A percentile compares a stretch with the other conserved stretches of the same genome.
These are phyloP conservation scores for Laothoe populi DNA, from an alignment of 2,888 invertebrate species.

Conservation along the genomic window DNA sequence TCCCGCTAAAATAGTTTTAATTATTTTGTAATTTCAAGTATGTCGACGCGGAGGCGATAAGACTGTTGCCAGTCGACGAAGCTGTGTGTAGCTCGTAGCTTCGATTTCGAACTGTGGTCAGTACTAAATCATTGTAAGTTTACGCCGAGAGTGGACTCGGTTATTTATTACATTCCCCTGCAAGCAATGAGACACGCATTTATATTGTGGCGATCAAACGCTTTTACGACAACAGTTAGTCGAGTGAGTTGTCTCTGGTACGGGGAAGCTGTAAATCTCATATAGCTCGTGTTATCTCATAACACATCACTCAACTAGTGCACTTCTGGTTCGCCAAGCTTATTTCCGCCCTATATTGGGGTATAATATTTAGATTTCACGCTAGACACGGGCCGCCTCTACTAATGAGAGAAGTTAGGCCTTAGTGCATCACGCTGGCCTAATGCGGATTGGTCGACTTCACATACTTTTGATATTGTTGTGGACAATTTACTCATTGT, in stretches of 20 bases:
- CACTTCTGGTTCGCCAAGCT: no score
- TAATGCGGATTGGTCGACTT: no score
- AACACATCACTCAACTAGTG: no score
- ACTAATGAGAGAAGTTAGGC: no score
- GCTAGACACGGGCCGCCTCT: no score
- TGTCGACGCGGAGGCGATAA: not conserved
- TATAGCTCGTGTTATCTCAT: not conserved
- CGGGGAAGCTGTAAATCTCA: constrained; percentile 41
- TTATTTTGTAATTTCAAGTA: no score
- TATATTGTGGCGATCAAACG: constrained; percentile 60
- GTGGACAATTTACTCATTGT: no score
- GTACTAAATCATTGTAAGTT: constrained; percentile 61
- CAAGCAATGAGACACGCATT: constrained; percentile 53
- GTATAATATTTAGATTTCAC: no score
- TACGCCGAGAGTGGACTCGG: constrained; percentile 48
- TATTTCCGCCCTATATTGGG: no score
- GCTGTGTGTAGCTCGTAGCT: constrained; percentile 40
- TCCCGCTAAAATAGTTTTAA: no score
- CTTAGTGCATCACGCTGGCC: no score
- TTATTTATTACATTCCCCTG: constrained; percentile 67
- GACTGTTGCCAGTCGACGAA: not conserved
- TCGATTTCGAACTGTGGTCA: constrained; percentile 36
- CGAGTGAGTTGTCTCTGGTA: constrained; percentile 48
- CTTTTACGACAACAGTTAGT: constrained; percentile 64
- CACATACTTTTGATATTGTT: no score